Evolutionary conservation across 2,888 invertebrate genomes (phyloP), one percentile per base, ranked within the genome.

Genomic region (Eugnorisma glareosa): DNA sequence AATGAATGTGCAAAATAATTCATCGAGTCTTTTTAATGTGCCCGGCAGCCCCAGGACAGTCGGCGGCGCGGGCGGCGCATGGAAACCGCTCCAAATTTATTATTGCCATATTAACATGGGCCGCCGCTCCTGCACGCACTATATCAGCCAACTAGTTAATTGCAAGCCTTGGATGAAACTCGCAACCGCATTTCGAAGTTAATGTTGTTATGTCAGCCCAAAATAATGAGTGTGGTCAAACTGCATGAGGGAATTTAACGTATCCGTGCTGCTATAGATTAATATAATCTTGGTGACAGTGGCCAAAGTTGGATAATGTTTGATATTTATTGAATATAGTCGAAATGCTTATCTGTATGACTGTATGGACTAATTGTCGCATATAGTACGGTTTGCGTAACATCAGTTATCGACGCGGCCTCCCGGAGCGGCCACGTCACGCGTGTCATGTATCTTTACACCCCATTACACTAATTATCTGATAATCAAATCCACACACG

Each of bases 101-200:
- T 95, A 95, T 96, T 94, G 94, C 93, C 93, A 94, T 95, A 95
- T 95, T 94, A 96, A 94, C 95, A 93, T 92, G 91, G 91, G 83
- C 91, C 87, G 89, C 88, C 88, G 90, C 83, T 90, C 89, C 90
- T 87, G 90, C 91, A 90, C 92, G 93, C 94, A 94, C 92, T 95
- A 93, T 93, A 94, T 94, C 95, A 95, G 93, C 90, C 93, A 92
- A 93, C 94, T 94, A 93, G 94, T 95, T 95, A 95, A 95, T 95
- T 95, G 95, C 94, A 93, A 94, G 93, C 92, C 93, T 94, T 93
- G 93, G 91, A 94, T 95, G 94, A 94, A 94, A 95, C 93, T 95
- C 93, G 91, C 92, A 92, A 94, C 94, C 94, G 92, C 94, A 95
- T 95, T 95, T 95, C 93, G 92, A 94, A 94, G 93, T 94, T 94